Percentiles rank a stretch among this genome's conserved stretches.
phyloP scores from a whole-genome alignment of 1,140 invertebrate genomes.

The Dinoponera quadriceps region DNA sequence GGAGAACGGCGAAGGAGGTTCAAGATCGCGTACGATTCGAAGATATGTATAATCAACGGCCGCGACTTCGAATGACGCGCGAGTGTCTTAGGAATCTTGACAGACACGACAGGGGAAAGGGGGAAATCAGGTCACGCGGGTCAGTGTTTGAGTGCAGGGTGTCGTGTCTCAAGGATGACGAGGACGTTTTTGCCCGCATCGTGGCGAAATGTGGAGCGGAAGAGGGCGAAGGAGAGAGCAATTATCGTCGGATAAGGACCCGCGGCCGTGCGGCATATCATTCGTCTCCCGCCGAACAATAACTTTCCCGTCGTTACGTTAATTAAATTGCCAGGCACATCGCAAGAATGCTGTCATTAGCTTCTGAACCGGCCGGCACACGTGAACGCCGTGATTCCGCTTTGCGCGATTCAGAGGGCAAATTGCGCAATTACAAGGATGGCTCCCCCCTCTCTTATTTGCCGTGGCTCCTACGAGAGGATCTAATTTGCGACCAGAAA shows the following conservation, averaged over 20 bases:
- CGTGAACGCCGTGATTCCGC: conserved; percentile 12
- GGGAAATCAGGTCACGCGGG: conserved; percentile 41
- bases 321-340: conserved; percentile 59
- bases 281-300: conserved; percentile 53
- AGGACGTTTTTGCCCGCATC: conserved; percentile 4
- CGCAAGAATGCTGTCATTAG: conserved; percentile 24
- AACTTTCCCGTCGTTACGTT: conserved; percentile 63
- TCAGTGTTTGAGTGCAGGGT: conserved; percentile 35
- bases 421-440: conserved; percentile 20
- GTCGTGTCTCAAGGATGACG: conserved; percentile 34
- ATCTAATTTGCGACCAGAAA: neutral
- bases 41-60: no score
- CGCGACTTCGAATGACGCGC: neutral
- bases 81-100: conserved; percentile 3
- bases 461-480: neutral
- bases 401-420: conserved; percentile 8
- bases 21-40: no score
- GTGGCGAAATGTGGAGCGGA: conserved; percentile 56
- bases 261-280: conserved; percentile 36
- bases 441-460: conserved; percentile 11
- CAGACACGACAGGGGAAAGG: neutral
- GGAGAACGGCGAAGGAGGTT: no score
- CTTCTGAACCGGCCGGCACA: conserved; percentile 3
- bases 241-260: conserved; percentile 25
- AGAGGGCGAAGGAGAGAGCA: conserved; percentile 38